Evolutionary conservation across 2,113 vertebrate genomes (phyloP).

Genomic region (Opisthocomus hoazin): DNA sequence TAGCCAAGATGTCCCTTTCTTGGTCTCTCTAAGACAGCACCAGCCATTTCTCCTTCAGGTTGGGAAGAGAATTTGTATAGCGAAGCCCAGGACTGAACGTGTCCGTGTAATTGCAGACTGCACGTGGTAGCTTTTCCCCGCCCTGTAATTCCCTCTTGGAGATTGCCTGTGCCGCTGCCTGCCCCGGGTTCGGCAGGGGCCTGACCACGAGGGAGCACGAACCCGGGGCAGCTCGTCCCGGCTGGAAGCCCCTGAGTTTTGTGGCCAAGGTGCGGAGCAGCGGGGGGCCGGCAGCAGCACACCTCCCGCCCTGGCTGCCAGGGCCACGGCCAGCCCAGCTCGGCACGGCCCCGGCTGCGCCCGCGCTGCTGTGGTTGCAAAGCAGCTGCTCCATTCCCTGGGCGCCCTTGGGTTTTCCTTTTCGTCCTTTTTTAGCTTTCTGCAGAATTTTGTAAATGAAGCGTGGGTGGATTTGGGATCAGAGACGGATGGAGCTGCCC

Average conservation of each 20-base stretch:
- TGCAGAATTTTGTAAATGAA: neutral
- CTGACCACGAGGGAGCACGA: rapidly evolving
- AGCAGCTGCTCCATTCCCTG: neutral
- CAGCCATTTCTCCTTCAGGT: neutral
- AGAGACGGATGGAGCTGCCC: neutral
- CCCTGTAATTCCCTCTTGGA: neutral
- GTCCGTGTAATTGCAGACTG: neutral
- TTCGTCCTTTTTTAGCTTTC: neutral
- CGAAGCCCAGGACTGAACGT: neutral
- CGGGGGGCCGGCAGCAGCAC: neutral
- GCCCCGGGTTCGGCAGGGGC: rapidly evolving
- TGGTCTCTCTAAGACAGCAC: neutral
- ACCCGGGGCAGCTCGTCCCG: neutral
- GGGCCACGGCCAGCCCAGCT: rapidly evolving
- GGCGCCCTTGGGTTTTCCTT: neutral
- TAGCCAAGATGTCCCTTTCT: neutral
- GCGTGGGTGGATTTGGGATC: neutral
- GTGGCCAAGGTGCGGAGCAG: neutral
- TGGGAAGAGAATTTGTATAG: neutral
- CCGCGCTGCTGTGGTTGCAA: neutral
- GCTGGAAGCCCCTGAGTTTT: rapidly evolving
- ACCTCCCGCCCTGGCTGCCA: neutral
- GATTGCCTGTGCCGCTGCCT: neutral
- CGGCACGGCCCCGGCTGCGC: rapidly evolving
- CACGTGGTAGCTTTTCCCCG: neutral